Base-by-base conservation (phyloP, 2,888 invertebrate species). In the Rhopalosiphum nymphaeae region DNA sequence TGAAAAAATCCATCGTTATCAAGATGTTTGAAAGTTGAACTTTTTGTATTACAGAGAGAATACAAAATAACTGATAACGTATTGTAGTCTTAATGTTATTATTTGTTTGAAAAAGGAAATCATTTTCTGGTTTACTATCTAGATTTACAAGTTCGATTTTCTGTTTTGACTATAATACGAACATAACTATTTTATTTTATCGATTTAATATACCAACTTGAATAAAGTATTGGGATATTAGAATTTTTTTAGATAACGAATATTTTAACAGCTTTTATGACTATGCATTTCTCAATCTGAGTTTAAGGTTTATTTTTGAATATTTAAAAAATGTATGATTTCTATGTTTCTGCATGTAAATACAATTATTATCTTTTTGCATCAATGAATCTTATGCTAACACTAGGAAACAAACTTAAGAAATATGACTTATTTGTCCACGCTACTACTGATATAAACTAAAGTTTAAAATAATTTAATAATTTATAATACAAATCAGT, bases 31-130 rank as follows among this genome's bases (percentile, higher is more conserved):
- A 11, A 67, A 91, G 67, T 91, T 2, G 25, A n/a, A 49, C 25
- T 91, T 67, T 91, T n/a, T 78, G 13, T 21, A 26, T 11, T 42
- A 16, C 10, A 36, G 61, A 61, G 46, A n/a, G 42, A 61, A 90
- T 67, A 90, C 46, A 44, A 46, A 44, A 91, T 84, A 91, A 84
- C 91, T 84, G 91, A 91, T 91, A 91, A 84, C 91, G 53, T 44
- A 49, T n/a, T 78, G 53, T 21, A 29, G 53, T 56, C 84, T 26
- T 84, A 91, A 91, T 91, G 91, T 89, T 57, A n/a, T 61, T 61
- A 61, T 89, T 89, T 61, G 57, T 78, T 84, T 53, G 53, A 42
- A 84, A 53, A 84, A 42, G 26, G 67, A 90, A 90, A 78, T 78
- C n/a, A 91, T 91, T 91, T 91, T 91, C 53, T 42, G 26, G 91